phyloP scores from a whole-genome alignment of 2,888 invertebrate genomes.

The Eugnorisma glareosa region DNA sequence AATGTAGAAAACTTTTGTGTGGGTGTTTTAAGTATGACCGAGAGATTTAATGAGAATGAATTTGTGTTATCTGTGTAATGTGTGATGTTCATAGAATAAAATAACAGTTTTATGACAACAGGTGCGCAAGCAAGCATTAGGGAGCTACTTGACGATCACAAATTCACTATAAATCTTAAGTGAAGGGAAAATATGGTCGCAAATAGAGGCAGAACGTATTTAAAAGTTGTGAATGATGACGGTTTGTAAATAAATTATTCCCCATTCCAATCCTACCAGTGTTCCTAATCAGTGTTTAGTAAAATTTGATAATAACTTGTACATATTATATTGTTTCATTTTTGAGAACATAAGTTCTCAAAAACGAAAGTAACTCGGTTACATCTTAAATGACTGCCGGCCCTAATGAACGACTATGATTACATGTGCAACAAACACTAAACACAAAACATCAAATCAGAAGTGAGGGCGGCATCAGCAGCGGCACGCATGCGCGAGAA shows the following conservation, averaged over 20 bases:
- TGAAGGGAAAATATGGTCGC: neutral
- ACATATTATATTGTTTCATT: neutral
- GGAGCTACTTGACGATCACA: neutral
- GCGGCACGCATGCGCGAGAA: slow-evolving; percentile 71
- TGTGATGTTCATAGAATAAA: neutral
- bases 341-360: neutral
- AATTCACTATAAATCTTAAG: neutral
- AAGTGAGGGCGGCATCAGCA: slow-evolving; percentile 57
- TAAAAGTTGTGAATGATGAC: neutral
- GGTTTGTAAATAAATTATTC: neutral
- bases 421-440: slow-evolving; percentile 50
- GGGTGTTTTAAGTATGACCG: slow-evolving; percentile 36
- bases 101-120: neutral
- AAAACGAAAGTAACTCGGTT: neutral
- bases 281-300: too few species aligned
- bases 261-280: too few species aligned
- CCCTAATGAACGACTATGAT: neutral
- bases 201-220: too few species aligned
- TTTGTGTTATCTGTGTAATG: slow-evolving; percentile 27
- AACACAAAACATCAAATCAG: slow-evolving; percentile 54
- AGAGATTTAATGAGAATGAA: slow-evolving; percentile 35
- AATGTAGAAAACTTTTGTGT: slow-evolving; percentile 51
- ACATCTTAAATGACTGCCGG: neutral
- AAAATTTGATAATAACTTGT: neutral
- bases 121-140: neutral